Conservation (phyloP, 2,113 vertebrate genomes). For the Aythya baeri region DNA sequence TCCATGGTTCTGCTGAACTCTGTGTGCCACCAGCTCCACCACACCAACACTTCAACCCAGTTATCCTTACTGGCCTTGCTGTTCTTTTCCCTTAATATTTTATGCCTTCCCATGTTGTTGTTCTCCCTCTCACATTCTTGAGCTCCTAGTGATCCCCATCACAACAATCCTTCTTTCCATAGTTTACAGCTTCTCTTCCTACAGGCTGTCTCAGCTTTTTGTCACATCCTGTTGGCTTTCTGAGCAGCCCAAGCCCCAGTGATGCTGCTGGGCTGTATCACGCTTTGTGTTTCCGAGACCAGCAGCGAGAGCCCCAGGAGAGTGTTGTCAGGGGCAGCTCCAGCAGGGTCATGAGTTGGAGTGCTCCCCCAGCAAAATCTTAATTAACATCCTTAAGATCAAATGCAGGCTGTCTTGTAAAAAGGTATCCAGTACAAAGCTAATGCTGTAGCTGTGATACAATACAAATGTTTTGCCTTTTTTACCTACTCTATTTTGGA, state of each 20-base stretch:
- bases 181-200: not conserved
- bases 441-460: not conserved
- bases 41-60: fast-evolving
- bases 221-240: not conserved
- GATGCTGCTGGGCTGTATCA: not conserved
- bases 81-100: too few relatives aligned
- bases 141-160: not conserved
- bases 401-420: not conserved
- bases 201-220: not conserved
- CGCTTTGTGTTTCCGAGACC: not conserved
- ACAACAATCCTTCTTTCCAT: not conserved
- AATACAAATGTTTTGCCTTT: not conserved
- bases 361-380: not conserved
- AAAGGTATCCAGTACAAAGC: not conserved
- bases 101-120: fast-evolving
- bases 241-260: not conserved
- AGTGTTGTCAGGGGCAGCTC: fast-evolving
- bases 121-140: not conserved
- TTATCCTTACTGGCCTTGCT: not conserved
- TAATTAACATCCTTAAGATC: not conserved
- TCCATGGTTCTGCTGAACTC: not conserved
- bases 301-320: fast-evolving
- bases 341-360: not conserved
- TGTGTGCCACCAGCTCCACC: not conserved
- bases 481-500: not conserved